Evolutionary conservation across 2,797 vertebrate species (phyloP).

Genomic region (Mycteria americana): DNA sequence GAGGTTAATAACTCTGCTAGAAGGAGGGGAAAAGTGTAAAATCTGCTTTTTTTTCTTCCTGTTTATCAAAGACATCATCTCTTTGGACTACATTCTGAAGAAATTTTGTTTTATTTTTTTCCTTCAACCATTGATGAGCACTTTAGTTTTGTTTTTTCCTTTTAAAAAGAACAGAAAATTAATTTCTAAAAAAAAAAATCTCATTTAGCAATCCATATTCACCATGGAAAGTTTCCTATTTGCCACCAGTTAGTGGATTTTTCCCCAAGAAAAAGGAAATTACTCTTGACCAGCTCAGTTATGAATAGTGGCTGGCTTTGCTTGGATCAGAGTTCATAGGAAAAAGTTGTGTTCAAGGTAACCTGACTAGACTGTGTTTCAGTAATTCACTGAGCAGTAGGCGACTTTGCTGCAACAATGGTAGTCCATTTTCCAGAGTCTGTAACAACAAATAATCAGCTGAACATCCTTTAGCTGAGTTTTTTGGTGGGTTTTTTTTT

Average conservation of each 20-base stretch:
- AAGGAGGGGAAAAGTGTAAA: not conserved
- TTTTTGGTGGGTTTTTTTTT: not conserved
- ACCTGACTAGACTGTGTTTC: not conserved
- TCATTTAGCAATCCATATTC: constrained; percentile 18
- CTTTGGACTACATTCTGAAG: not conserved
- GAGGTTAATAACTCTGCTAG: not conserved
- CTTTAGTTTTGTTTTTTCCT: not conserved
- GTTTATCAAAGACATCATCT: not conserved
- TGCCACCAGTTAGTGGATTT: constrained; percentile 29
- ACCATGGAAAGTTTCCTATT: constrained; percentile 27
- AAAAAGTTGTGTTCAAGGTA: constrained; percentile 33
- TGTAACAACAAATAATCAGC: not conserved
- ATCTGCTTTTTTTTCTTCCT: not conserved
- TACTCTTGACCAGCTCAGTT: constrained; percentile 38
- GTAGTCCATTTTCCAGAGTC: not conserved
- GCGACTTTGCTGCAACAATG: constrained; percentile 11
- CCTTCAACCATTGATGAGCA: not conserved
- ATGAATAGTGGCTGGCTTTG: constrained; percentile 27
- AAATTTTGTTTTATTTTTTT: not conserved
- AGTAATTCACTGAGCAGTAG: not conserved
- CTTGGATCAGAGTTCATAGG: constrained; percentile 28
- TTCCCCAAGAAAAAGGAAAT: constrained; percentile 53
- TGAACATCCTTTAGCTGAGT: not conserved
- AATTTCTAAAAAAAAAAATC: not conserved
- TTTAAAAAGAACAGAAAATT: not conserved